A percentile compares a stretch with the other conserved stretches of the same genome.
Conservation (phyloP, 2,797 vertebrate species). For the Eulemur rubriventer region DNA sequence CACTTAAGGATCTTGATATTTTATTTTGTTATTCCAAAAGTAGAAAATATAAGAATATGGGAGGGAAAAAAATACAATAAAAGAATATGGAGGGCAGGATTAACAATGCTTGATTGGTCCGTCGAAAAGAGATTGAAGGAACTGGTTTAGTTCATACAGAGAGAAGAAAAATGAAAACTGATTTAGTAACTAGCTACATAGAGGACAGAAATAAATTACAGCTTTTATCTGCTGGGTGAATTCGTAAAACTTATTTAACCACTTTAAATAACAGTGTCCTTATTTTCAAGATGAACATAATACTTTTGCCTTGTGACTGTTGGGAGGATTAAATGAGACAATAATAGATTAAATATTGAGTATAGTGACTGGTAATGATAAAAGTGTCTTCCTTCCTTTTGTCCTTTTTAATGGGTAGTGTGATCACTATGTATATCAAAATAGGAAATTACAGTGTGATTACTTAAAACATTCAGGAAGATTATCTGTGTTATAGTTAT, state of each 20-base stretch:
- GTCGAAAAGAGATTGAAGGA: background rate
- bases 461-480: background rate
- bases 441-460: background rate
- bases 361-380: background rate
- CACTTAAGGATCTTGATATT: constrained; percentile 4
- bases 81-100: background rate
- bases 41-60: background rate
- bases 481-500: background rate
- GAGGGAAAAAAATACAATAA: background rate
- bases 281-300: background rate
- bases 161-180: background rate
- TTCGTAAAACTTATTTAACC: background rate
- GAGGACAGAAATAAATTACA: background rate
- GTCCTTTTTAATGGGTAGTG: background rate
- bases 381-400: background rate
- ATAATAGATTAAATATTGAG: background rate
- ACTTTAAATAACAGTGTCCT: background rate
- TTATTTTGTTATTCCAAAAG: background rate
- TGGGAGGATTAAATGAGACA: background rate
- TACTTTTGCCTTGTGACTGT: background rate
- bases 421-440: background rate
- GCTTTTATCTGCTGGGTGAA: background rate
- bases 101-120: background rate
- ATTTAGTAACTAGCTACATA: background rate
- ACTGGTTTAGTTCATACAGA: background rate